Percentiles rank a stretch among this genome's conserved stretches.
phyloP scores from a whole-genome alignment of 2,113 vertebrate genomes.

The Poecilia latipinna region DNA sequence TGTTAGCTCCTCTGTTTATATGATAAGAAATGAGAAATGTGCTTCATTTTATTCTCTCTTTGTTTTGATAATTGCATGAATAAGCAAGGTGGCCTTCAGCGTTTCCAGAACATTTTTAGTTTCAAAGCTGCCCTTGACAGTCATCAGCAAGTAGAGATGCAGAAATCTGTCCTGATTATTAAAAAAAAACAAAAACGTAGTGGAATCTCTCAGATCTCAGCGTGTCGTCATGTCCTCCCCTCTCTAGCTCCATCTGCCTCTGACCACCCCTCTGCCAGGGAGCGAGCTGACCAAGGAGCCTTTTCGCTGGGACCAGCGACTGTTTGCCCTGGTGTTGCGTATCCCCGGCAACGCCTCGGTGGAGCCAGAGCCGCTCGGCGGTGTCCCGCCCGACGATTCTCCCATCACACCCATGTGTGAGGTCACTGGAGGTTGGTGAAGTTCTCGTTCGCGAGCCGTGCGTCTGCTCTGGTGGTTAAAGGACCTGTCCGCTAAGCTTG shows the following conservation, averaged over 20 bases:
- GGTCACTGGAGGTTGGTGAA: conserved; percentile 88
- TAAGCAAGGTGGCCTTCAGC: not conserved
- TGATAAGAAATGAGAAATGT: no score
- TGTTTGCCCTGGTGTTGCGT: conserved; percentile 90
- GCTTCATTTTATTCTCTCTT: not conserved
- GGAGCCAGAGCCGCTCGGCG: conserved; percentile 86
- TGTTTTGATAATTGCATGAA: not conserved
- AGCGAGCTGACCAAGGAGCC: conserved; percentile 95
- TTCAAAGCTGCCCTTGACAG: not conserved
- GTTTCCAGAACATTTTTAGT: not conserved
- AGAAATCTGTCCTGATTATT: no score
- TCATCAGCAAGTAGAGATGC: not conserved
- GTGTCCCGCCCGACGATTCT: conserved; percentile 89
- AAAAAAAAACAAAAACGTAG: no score
- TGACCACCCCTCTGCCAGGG: conserved; percentile 92
- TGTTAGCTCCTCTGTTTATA: not conserved
- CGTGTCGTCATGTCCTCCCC: not conserved
- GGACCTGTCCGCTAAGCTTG: not conserved
- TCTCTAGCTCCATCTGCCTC: conserved; percentile 90
- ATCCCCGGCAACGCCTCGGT: conserved; percentile 86
- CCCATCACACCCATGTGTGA: conserved; percentile 96
- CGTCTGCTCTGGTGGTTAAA: not conserved
- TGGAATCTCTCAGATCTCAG: no score
- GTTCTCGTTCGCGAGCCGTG: no score
- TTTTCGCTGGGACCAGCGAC: conserved; percentile 94